Percentiles rank a stretch among this genome's conserved stretches.
These are phyloP conservation scores for Tragulus kanchil DNA, from an alignment of 2,113 vertebrate genomes.

Conservation along the genomic window DNA sequence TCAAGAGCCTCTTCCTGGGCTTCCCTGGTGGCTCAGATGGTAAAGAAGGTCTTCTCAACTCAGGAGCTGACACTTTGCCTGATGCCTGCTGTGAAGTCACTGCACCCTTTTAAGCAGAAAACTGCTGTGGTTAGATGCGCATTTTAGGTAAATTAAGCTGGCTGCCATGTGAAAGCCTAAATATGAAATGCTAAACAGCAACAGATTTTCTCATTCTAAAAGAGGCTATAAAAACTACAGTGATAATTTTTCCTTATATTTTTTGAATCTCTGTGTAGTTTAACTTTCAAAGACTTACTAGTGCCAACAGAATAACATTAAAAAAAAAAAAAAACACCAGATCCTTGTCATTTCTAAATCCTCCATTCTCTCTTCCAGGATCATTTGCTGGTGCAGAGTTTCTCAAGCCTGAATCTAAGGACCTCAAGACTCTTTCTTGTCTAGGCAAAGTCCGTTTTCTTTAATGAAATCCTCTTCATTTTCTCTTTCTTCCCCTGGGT, in stretches of 20 bases:
- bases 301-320: conserved; percentile 45
- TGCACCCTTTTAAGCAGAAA: conserved; percentile 28
- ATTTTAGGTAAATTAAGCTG: conserved; percentile 65
- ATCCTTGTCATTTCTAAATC: neutral
- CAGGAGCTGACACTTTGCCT: neutral
- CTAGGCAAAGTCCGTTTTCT: neutral
- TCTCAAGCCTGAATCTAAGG: neutral
- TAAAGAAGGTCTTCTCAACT: neutral
- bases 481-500: neutral
- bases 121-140: neutral
- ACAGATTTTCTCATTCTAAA: conserved; percentile 72
- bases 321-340: neutral
- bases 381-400: neutral
- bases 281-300: conserved; percentile 42
- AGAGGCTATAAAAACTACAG: conserved; percentile 48
- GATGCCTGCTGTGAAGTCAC: neutral
- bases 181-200: conserved; percentile 64
- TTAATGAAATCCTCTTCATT: neutral
- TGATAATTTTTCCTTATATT: conserved; percentile 52
- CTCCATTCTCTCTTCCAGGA: neutral
- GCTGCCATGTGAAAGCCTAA: conserved; percentile 46
- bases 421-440: neutral
- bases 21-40: neutral
- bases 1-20: neutral
- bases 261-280: conserved; percentile 49